Conservation (phyloP, 2,113 vertebrate species). For the Corydoras sp. region DNA sequence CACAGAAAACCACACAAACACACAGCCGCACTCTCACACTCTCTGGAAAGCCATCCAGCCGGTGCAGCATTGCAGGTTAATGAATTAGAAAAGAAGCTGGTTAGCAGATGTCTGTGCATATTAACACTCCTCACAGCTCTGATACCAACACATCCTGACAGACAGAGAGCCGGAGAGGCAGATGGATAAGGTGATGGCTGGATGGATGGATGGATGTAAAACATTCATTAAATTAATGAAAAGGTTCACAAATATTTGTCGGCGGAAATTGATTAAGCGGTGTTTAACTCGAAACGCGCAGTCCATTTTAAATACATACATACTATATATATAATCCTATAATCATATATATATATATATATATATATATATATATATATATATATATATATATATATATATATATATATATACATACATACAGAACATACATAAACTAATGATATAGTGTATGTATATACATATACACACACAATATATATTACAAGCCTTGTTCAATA, state of each 20-base stretch:
- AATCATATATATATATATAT: not conserved
- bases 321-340: no score
- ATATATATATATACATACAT: not conserved
- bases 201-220: no score
- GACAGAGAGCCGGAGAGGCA: slow-evolving; percentile 10
- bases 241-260: no score
- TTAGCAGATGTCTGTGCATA: slow-evolving; percentile 86
- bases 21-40: slow-evolving; percentile 32
- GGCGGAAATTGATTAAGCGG: no score
- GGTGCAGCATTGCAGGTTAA: slow-evolving; percentile 73
- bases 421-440: no score
- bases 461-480: not conserved
- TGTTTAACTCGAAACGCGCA: no score
- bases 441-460: no score
- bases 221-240: no score
- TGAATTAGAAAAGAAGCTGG: slow-evolving; percentile 88
- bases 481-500: no score
- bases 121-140: slow-evolving; percentile 67
- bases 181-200: slow-evolving; percentile 6
- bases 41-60: slow-evolving; percentile 65
- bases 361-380: not conserved
- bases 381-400: not conserved
- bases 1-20: no score
- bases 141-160: slow-evolving; percentile 59
- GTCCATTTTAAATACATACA: no score